phyloP scores from a whole-genome alignment of 2,797 vertebrate genomes.

The Hybognathus amarus region DNA sequence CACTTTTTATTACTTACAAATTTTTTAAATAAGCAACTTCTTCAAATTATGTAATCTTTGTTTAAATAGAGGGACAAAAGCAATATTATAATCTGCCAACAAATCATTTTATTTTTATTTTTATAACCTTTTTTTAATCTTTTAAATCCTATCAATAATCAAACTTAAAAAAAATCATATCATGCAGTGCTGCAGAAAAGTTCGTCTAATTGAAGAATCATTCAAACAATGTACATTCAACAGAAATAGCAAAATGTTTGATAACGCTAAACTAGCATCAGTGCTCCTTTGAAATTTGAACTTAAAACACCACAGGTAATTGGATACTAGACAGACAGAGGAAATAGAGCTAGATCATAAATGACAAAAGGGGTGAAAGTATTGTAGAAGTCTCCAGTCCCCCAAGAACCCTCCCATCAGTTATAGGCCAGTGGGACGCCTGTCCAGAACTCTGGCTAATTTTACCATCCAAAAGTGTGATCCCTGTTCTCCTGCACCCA shows the following conservation, averaged over 20 bases:
- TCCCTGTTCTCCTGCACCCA: constrained; percentile 35
- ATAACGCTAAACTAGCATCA: neutral
- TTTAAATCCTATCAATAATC: neutral
- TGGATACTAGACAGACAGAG: constrained; percentile 8
- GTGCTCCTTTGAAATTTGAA: constrained; percentile 21
- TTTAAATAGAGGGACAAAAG: neutral
- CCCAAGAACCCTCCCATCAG: neutral
- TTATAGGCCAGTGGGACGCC: constrained; percentile 35
- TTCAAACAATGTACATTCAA: neutral
- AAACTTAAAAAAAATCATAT: too few species aligned
- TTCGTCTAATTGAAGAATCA: neutral
- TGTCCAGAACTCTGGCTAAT: constrained; percentile 52
- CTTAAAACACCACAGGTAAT: constrained; percentile 2
- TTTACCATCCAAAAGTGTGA: constrained; percentile 58
- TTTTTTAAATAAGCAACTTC: neutral
- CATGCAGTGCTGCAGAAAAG: neutral
- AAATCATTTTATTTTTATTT: neutral
- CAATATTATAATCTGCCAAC: neutral
- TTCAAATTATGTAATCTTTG: neutral
- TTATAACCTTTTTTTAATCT: neutral
- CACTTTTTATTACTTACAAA: neutral
- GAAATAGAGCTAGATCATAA: constrained; percentile 16
- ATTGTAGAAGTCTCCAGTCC: constrained; percentile 24
- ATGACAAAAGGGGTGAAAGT: constrained; percentile 42
- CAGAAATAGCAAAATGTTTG: constrained; percentile 20